Evolutionary conservation across 2,113 vertebrate genomes (phyloP), one percentile per base, ranked within the genome.

Genomic region (Pogona vitticeps): DNA sequence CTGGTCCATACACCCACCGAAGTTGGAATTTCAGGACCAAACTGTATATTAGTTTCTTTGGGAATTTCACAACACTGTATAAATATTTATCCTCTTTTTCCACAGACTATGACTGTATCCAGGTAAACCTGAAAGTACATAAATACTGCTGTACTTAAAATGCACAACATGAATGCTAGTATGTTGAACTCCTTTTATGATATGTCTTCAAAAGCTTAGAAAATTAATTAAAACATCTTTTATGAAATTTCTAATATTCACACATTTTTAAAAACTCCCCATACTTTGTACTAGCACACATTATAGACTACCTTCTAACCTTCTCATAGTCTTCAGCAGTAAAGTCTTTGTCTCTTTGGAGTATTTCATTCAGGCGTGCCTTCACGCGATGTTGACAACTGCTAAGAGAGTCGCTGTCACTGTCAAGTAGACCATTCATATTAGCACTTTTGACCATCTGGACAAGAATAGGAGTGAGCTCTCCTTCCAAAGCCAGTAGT

Each of bases 391-490:
- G 98, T 89, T 98, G 98, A 90, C 97, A 98, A 93, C 96, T 98
- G 93, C 97, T 98, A 85, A 98, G 85, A 68, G 98, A 98, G 89
- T 98, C 98, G 79, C 97, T 98, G 87, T 98, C 98, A 4, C 97
- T 98, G 91, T 98, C 98, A 94, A 98, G 92, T n/a, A 98, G 95
- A 82, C 98, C 98, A 72, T 98, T 98, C 97, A 98, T 98, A 87
- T 98, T 98, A 85, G 98, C 98, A 91, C 98, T 98, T 95, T 98
- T 98, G 76, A 98, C 98, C 98, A 98, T 98, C 91, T 98, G 98
- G 82, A 98, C 98, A 87, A 98, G 97, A 92, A 98, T 98, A 87
- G 98, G 98, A 3, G 98, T 98, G 83, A 98, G 96, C 90, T 98
- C 98, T 40, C 98, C 98, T 87, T 98, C 98, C 88, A 98, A 94